A percentile compares a stretch with the other conserved stretches of the same genome.
These are phyloP conservation scores for Urocynchramus pylzowi DNA, from an alignment of 2,113 vertebrate species.

Conservation along the genomic window DNA sequence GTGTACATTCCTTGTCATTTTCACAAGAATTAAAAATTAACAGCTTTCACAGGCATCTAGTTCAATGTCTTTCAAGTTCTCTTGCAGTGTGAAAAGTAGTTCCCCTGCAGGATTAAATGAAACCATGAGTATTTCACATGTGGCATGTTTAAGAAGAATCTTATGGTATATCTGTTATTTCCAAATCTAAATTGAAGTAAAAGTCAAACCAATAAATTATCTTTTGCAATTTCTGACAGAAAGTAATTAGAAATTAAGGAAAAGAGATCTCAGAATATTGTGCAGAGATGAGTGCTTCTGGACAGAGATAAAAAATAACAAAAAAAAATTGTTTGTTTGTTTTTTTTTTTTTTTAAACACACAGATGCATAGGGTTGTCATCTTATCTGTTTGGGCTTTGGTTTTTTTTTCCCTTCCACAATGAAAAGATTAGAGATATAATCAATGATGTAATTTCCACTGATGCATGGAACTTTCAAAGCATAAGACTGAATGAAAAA, in stretches of 20 bases:
- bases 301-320: background rate
- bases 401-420: background rate
- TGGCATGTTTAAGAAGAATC: background rate
- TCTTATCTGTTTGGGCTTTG: background rate
- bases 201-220: background rate
- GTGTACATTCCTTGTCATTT: background rate
- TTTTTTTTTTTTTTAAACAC: background rate
- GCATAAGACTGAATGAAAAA: background rate
- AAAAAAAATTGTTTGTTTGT: background rate
- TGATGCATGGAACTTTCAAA: background rate
- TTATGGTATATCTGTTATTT: background rate
- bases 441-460: background rate
- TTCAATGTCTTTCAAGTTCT: background rate
- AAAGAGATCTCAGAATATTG: background rate
- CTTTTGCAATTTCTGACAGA: background rate
- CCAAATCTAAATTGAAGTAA: background rate
- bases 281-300: background rate
- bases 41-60: background rate
- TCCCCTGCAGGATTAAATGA: background rate
- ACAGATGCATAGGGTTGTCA: background rate
- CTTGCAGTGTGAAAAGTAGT: background rate
- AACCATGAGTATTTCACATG: background rate
- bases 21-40: background rate
- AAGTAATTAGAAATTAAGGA: background rate
- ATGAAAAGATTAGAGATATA: background rate